phyloP scores from a whole-genome alignment of 2,888 invertebrate genomes.

The Morpho deidamia region DNA sequence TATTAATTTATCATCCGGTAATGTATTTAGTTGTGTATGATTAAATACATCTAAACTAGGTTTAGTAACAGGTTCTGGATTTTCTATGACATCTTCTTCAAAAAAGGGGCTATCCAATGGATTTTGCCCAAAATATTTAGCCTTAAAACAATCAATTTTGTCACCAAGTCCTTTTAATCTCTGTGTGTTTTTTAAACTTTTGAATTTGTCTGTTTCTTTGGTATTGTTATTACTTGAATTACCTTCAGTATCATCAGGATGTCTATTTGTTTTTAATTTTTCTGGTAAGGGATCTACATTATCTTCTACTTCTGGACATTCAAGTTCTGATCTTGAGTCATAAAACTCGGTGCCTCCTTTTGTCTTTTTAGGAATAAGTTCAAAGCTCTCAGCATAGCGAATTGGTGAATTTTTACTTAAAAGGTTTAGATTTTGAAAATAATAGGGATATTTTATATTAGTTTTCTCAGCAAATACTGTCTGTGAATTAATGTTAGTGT shows the following conservation, averaged over 20 bases:
- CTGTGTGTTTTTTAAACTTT: slow-evolving; percentile 50
- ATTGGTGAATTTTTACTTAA: slow-evolving; percentile 79
- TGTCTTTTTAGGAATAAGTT: slow-evolving; percentile 80
- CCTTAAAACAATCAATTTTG: slow-evolving; percentile 85
- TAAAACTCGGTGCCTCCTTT: slow-evolving; percentile 85
- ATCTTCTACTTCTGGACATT: slow-evolving; percentile 76
- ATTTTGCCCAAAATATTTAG: slow-evolving; percentile 85
- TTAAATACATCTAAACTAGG: slow-evolving; percentile 38
- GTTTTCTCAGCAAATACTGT: slow-evolving; percentile 10
- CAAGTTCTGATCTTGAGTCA: slow-evolving; percentile 74
- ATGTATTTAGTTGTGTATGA: not conserved
- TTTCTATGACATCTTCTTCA: slow-evolving; percentile 70
- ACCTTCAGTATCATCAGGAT: slow-evolving; percentile 33
- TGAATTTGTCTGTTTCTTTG: slow-evolving; percentile 31
- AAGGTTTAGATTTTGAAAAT: slow-evolving; percentile 53
- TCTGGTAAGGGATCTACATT: slow-evolving; percentile 77
- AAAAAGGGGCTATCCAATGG: slow-evolving; percentile 88
- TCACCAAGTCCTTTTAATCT: slow-evolving; percentile 82
- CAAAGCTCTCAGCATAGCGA: slow-evolving; percentile 81
- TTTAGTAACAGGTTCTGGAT: slow-evolving; percentile 59
- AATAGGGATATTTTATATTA: slow-evolving; percentile 82
- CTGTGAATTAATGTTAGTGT: not conserved
- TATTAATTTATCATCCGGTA: not conserved
- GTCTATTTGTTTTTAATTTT: slow-evolving; percentile 54
- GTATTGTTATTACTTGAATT: slow-evolving; percentile 34